Evolutionary conservation across 2,888 invertebrate genomes (phyloP).

Genomic region (Portevinia maculata): DNA sequence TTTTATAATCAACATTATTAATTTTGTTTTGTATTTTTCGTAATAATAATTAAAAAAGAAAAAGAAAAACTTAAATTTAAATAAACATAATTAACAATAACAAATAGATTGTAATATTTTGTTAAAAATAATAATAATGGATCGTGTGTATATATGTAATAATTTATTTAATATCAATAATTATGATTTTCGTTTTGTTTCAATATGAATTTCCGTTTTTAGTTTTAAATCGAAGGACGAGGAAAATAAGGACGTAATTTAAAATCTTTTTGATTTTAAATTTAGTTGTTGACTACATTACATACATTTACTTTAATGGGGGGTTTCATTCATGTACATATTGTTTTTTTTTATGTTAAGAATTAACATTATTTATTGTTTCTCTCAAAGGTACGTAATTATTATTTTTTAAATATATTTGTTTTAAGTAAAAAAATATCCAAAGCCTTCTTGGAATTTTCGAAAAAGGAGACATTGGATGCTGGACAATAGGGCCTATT

Average conservation of each 20-base stretch:
- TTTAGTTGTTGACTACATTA: constrained; percentile 46
- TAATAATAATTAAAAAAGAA: constrained; percentile 20
- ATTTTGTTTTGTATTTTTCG: constrained; percentile 46
- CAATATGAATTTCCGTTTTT: constrained; percentile 61
- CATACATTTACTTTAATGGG: constrained; percentile 61
- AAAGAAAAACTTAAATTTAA: constrained; percentile 48
- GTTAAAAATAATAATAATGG: constrained; percentile 4
- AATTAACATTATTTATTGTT: constrained; percentile 66
- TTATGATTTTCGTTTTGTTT: constrained; percentile 68
- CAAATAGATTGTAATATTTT: constrained; percentile 42
- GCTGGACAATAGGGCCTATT: constrained; percentile 66
- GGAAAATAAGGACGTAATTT: constrained; percentile 42
- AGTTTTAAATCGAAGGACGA: constrained; percentile 61
- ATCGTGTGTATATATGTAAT: constrained; percentile 24
- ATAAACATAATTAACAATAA: constrained; percentile 70
- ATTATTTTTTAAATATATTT: constrained; percentile 39
- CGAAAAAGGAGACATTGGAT: constrained; percentile 68
- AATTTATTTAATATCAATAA: constrained; percentile 55
- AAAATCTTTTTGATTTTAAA: constrained; percentile 39
- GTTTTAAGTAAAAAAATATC: constrained; percentile 72
- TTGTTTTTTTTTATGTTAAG: constrained; percentile 44
- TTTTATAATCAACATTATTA: constrained; percentile 69
- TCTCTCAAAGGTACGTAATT: constrained; percentile 69
- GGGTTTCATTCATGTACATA: constrained; percentile 26
- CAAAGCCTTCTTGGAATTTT: constrained; percentile 71